A percentile compares a stretch with the other conserved stretches of the same genome.
Conservation (phyloP, 2,797 vertebrate genomes). For the Urosaurus nigricauda region DNA sequence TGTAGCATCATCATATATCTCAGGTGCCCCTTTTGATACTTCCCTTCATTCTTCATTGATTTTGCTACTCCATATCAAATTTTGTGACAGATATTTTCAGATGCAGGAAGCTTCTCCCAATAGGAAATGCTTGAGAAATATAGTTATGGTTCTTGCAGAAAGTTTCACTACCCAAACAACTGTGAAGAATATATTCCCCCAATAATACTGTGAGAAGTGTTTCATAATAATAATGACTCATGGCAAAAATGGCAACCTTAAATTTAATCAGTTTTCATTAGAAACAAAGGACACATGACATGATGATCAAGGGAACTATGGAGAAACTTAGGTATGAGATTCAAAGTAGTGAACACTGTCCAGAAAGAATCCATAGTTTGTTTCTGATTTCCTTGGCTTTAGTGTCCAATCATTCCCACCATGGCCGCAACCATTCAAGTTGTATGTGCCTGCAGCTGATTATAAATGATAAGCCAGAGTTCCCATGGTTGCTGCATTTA, state of each 20-base stretch:
- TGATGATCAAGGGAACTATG: background rate
- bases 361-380: background rate
- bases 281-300: background rate
- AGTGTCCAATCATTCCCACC: no score
- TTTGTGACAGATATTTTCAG: background rate
- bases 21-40: background rate
- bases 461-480: no score
- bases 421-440: no score
- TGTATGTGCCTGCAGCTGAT: no score
- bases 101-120: background rate
- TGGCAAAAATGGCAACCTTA: background rate
- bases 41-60: background rate
- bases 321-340: background rate
- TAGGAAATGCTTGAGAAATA: background rate
- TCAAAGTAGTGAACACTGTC: background rate
- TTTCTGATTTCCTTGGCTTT: no score
- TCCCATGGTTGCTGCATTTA: no score
- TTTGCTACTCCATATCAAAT: background rate
- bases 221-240: constrained; percentile 8
- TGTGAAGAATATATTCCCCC: background rate
- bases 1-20: background rate
- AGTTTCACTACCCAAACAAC: constrained; percentile 2
- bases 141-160: background rate
- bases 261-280: background rate
- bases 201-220: background rate